Evolutionary conservation across 2,113 vertebrate species (phyloP), one percentile per base, ranked within the genome.

Genomic region (Triplophysa tibetana): DNA sequence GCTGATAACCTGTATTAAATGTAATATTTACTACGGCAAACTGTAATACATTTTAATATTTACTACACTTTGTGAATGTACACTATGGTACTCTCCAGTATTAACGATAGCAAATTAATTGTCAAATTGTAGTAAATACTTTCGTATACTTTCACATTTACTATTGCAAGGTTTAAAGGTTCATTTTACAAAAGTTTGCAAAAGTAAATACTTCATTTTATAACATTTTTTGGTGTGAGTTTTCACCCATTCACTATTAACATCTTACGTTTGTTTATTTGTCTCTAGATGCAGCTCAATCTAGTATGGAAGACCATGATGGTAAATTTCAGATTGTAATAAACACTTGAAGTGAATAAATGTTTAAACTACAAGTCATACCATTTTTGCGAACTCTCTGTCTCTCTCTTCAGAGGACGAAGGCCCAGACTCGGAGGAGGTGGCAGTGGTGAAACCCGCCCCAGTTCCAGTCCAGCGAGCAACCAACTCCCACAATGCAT

Each of bases 301-400:
- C 76, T 82, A 92, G 89, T 65, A 85, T 79, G 72, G 92, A 93
- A 70, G 90, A 91, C 23, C 84, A 90, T 29, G 90, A 91, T 8
- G 90, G 91, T 92, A 88, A 90, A 56, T 38, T 2, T 26, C 5
- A 10, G 14, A 21, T 48, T n/a, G 12, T n/a, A 38, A 2, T 29
- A 76, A 19, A 24, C n/a, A 58, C 56, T n/a, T 8, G n/a, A 17
- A 58, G 50, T 6, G 12, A 17, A 58, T 50, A 16, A 50, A 50
- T 13, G 14, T 50, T 50, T 50, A 14, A 50, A 16, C 14, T 50
- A 50, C 11, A 50, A 16, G 50, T 54, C 5, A 6, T 19, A 54
- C 50, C 14, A 5, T 17, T 54, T 54, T 17, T 17, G 2, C 14
- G 1, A 54, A 54, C 3, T 54, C 50, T 54, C 13, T 0, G 48